phyloP scores from a whole-genome alignment of 2,888 invertebrate species.

The Agelastica alni region DNA sequence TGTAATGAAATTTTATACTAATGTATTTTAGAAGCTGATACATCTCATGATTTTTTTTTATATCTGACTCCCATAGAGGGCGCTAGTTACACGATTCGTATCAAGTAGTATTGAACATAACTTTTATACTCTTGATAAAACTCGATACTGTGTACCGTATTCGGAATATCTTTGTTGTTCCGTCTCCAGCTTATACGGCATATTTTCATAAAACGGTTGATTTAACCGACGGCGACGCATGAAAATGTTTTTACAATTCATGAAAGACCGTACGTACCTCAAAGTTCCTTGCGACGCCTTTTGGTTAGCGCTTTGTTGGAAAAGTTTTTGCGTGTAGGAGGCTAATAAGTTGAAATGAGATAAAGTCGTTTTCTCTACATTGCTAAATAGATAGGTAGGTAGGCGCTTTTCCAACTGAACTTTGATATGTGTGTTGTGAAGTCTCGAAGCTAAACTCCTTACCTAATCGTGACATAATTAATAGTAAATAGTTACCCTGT shows the following conservation, averaged over 20 bases:
- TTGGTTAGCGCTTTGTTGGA: constrained; percentile 10
- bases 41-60: too few relatives aligned
- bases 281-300: constrained; percentile 1
- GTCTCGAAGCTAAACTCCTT: constrained; percentile 24
- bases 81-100: too few relatives aligned
- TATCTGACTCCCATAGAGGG: too few relatives aligned
- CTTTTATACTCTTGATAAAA: too few relatives aligned
- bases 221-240: too few relatives aligned
- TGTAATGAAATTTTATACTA: too few relatives aligned
- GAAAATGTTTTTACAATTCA: constrained; percentile 2
- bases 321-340: constrained; percentile 17
- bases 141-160: too few relatives aligned
- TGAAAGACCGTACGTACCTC: background rate
- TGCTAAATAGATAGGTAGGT: constrained; percentile 22
- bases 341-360: constrained; percentile 14
- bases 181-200: too few relatives aligned
- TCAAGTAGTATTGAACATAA: too few relatives aligned
- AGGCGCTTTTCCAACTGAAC: constrained; percentile 29
- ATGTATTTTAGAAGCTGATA: too few relatives aligned
- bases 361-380: constrained; percentile 19
- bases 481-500: constrained; percentile 22
- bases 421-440: constrained; percentile 30
- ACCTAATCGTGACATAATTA: constrained; percentile 20
- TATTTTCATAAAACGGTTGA: too few relatives aligned
- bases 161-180: too few relatives aligned